phyloP scores from a whole-genome alignment of 1,140 invertebrate genomes.

The Asbolus verrucosus region DNA sequence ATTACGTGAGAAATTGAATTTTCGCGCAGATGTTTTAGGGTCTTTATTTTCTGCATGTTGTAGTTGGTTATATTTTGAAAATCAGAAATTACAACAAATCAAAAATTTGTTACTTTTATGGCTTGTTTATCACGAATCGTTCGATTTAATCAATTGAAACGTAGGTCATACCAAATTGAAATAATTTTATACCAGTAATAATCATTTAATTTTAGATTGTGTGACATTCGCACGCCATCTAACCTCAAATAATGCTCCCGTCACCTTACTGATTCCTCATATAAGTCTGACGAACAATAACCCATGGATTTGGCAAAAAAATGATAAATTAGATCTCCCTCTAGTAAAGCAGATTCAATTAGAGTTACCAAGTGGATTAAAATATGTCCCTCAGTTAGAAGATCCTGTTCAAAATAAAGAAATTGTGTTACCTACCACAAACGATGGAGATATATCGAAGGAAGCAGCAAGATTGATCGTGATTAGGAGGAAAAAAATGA shows the following conservation, averaged over 20 bases:
- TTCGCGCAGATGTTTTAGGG: no score
- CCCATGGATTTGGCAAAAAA: slow-evolving; percentile 56
- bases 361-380: slow-evolving; percentile 55
- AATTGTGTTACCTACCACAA: slow-evolving; percentile 53
- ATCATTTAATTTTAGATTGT: slow-evolving; percentile 7
- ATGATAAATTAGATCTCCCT: slow-evolving; percentile 53
- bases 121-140: slow-evolving; percentile 19
- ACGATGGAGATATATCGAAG: slow-evolving; percentile 69
- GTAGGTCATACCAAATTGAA: slow-evolving; percentile 4
- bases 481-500: slow-evolving; percentile 87
- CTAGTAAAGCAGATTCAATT: slow-evolving; percentile 41
- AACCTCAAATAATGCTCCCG: slow-evolving; percentile 20
- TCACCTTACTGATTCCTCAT: not conserved
- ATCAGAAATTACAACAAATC: no score
- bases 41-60: no score
- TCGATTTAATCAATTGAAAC: slow-evolving; percentile 19
- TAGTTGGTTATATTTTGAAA: not conserved
- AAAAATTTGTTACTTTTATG: not conserved
- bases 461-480: slow-evolving; percentile 79
- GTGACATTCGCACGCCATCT: slow-evolving; percentile 14
- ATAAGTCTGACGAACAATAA: slow-evolving; percentile 26
- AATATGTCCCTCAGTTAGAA: slow-evolving; percentile 49
- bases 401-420: slow-evolving; percentile 49
- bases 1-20: not conserved
- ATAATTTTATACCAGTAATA: not conserved